Evolutionary conservation across 1,140 invertebrate species (phyloP), one percentile per base, ranked within the genome.

Genomic region (Heterodera carotae): DNA sequence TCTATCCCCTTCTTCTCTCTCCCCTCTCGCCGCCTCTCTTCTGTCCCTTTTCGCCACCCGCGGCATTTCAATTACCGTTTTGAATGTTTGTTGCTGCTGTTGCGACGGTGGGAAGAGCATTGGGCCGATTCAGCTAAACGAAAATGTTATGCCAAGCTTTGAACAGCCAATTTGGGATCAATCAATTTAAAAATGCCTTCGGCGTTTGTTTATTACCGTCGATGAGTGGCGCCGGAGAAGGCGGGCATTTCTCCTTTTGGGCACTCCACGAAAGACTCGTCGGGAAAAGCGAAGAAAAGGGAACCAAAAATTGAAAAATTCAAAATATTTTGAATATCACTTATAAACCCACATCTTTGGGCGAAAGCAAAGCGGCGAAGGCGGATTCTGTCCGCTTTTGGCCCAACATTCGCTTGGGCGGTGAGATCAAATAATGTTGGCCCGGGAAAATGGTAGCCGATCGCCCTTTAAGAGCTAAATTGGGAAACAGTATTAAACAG

Each of bases 341-440:
- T 25, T 7, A 10, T 69, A 27, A 69, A 31, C 29, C n/a, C 34
- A 69, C 43, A 69, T 48, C 34, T n/a, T 22, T 31, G 10, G 33
- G 43, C 25, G 72, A 64, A 64, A 74, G 22, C 15, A 74, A 33
- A 29, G 64, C 64, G 39, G 72, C 6, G 39, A 74, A 74, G 36
- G 72, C 64, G 2, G 72, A 74, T 74, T 74, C 64, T 29, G 72
- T 74, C 12, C 64, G 59, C 34, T 74, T 74, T 31, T 43, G 48
- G 33, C 72, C 72, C 59, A 74, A 62, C 22, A 33, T 56, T 56
- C 64, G 59, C 59, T 74, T 74, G 39, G 72, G 56, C 59, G 72
- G 72, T 2, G 72, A 74, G 33, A 74, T 74, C 64, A 74, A 62
- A 62, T 74, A 74, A 34, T 74, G 59, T n/a, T 59, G 53, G 62